Base-by-base conservation (phyloP, 1,140 invertebrate species). In the Drosophila insularis region DNA sequence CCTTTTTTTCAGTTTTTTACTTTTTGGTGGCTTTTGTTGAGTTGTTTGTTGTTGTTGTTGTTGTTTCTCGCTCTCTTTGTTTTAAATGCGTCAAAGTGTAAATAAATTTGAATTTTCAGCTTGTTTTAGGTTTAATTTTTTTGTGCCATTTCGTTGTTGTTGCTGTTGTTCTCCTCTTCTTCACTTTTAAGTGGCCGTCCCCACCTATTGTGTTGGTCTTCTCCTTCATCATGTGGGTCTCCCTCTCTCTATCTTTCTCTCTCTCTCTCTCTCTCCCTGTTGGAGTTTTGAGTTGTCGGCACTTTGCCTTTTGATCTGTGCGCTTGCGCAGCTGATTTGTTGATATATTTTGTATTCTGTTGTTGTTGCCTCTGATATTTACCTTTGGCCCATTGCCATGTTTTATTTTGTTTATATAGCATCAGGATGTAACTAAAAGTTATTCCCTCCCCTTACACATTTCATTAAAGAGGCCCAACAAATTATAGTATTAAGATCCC, bases 51-150 rank as follows among this genome's bases (percentile, higher is more conserved):
- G 35, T 37, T 37, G 35, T 37, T 37, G 35, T 13, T 13, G 35
- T 37, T 37, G 35, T 37, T 31, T 46, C 61, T 62, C 75, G 72
- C 84, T 89, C 72, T 77, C 84, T 87, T 81, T 89, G 82, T 74
- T 80, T 87, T 84, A 87, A 87, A 87, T 87, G 84, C 84, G 84
- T 87, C 84, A 87, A 89, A 87, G 84, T 87, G 84, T 87, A 87
- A 87, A 87, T 87, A 87, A 87, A 87, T 89, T 87, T 89, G 84
- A 87, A 89, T 87, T 87, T 87, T 87, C 84, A 87, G 84, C 84
- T 89, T 87, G 84, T 87, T 87, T 87, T 89, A 77, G 80, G 72
- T 89, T 87, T 87, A 87, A 82, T 87, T 86, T 86, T 86, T 73
- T 60, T 73, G 74, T 70, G 66, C 74, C 70, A 74, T 70, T 73